phyloP scores from a whole-genome alignment of 2,888 invertebrate species.

The Oligia fasciuncula region DNA sequence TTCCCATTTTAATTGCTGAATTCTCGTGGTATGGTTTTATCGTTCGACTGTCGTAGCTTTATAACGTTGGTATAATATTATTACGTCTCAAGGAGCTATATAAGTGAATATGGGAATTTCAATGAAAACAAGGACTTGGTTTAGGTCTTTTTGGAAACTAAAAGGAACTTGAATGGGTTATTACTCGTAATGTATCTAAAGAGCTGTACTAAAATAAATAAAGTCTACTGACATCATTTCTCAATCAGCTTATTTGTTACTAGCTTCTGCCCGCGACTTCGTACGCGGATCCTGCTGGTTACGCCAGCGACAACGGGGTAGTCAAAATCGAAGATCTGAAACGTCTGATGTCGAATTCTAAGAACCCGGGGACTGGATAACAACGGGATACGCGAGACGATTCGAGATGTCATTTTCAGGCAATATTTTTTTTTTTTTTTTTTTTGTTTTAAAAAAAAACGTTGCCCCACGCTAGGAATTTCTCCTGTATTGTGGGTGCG shows the following conservation, averaged over 20 bases:
- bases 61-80: conserved; percentile 16
- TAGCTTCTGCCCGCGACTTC: too few relatives aligned
- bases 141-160: conserved; percentile 21
- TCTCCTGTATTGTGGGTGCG: too few relatives aligned
- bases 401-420: too few relatives aligned
- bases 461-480: too few relatives aligned
- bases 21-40: conserved; percentile 14
- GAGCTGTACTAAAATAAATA: conserved; percentile 1
- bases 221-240: not conserved
- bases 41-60: conserved; percentile 1
- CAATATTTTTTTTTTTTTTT: too few relatives aligned
- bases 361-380: too few relatives aligned
- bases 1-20: conserved; percentile 26
- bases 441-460: too few relatives aligned
- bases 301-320: too few relatives aligned
- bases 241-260: not conserved
- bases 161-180: conserved; percentile 22
- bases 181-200: conserved; percentile 7
- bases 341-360: too few relatives aligned
- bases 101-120: conserved; percentile 20
- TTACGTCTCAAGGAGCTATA: conserved; percentile 4
- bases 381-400: too few relatives aligned
- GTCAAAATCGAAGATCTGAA: too few relatives aligned
- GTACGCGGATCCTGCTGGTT: too few relatives aligned
- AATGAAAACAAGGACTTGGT: conserved; percentile 27